Evolutionary conservation across 1,140 invertebrate species (phyloP), one percentile per base, ranked within the genome.

Genomic region (Reticulitermes speratus): DNA sequence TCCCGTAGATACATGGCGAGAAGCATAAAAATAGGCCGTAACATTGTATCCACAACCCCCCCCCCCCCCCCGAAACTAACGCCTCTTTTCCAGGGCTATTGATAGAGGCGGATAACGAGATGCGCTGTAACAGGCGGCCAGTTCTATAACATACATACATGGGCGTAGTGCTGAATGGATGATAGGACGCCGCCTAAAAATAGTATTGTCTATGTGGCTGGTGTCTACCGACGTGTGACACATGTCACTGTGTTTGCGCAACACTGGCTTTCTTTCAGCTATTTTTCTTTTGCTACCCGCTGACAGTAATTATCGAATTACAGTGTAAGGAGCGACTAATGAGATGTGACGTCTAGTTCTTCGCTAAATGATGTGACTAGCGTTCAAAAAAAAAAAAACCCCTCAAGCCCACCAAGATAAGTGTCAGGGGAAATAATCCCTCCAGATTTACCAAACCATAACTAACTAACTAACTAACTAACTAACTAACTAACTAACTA

Each of bases 241-340:
- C 65, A n/a, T 75, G 65, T 75, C 65, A 75, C 65, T 8, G 7
- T 25, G 65, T 75, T 75, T 75, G 65, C 65, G 65, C n/a, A 75
- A 75, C 65, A 25, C n/a, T 75, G 65, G 65, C 65, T 75, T 11
- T 23, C 59, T 65, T 75, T 75, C 65, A 75, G 65, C 8, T 9
- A 75, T 75, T 75, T 30, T 25, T 75, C 25, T 55, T 55, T 21
- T 21, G 19, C 14, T 55, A 16, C 38, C 0, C 65, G 25, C 65
- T 75, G 65, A 75, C 65, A 75, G 65, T 75, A 75, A 75, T 75
- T 75, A 75, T 75, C 65, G 25, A 75, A 75, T 75, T 75, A 30
- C n/a, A 75, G n/a, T 30, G 14, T 75, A 75, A 30, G 65, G 65
- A 14, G 25, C n/a, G n/a, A 30, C 65, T 75, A 75, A 75, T 75